A percentile compares a stretch with the other conserved stretches of the same genome.
phyloP scores from a whole-genome alignment of 2,113 vertebrate species.

The Quiscalus mexicanus region DNA sequence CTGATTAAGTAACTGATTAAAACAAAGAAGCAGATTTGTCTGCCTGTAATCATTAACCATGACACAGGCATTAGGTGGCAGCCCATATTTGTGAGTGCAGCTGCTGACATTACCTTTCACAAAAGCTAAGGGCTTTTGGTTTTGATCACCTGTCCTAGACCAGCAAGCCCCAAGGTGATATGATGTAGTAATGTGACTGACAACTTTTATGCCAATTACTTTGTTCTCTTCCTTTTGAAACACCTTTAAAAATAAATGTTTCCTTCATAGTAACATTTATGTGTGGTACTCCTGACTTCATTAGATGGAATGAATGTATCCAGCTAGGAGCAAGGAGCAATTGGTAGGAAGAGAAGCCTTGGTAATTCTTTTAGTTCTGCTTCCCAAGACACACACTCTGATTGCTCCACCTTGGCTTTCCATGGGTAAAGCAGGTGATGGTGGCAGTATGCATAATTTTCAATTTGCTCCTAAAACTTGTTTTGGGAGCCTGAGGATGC shows the following conservation, averaged over 20 bases:
- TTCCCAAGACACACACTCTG: not conserved
- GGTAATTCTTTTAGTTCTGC: not conserved
- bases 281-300: not conserved
- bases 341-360: not conserved
- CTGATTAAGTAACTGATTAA: conserved; percentile 73
- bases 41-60: conserved; percentile 10
- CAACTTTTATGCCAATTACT: not conserved
- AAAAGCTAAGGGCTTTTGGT: not conserved
- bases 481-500: not conserved
- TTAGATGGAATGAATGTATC: not conserved
- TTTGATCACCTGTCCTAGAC: not conserved
- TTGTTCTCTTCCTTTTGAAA: not conserved
- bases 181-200: too few relatives aligned
- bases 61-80: not conserved
- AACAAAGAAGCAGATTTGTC: conserved; percentile 24
- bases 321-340: not conserved
- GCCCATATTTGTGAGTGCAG: not conserved
- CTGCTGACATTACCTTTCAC: not conserved
- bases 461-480: not conserved
- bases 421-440: not conserved
- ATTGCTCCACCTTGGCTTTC: not conserved
- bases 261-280: not conserved
- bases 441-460: not conserved
- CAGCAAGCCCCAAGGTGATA: not conserved
- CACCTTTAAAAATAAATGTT: not conserved